These are phyloP conservation scores for Actinemys pallida DNA, from an alignment of 2,113 vertebrate genomes.

Conservation along the genomic window DNA sequence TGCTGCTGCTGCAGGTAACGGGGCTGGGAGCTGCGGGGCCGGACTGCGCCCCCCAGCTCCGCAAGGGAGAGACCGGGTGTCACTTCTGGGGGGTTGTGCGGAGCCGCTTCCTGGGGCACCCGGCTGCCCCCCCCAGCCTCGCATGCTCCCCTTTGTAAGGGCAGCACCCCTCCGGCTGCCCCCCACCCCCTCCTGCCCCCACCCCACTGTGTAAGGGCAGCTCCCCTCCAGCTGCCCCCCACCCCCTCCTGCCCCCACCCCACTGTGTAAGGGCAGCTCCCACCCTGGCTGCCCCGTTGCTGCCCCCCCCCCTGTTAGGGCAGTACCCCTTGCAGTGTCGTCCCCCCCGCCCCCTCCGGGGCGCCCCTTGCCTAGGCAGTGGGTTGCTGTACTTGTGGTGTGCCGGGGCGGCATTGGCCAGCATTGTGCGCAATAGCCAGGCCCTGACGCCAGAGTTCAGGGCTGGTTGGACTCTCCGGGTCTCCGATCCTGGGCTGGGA, in stretches of 20 bases:
- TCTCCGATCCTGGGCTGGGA: not conserved
- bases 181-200: too few species aligned
- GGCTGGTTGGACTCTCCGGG: not conserved
- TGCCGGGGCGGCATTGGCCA: too few species aligned
- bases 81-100: too few species aligned
- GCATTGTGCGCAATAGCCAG: too few species aligned
- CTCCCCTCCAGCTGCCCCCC: not conserved
- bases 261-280: not conserved
- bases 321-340: not conserved
- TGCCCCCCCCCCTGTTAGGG: not conserved
- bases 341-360: too few species aligned
- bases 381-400: too few species aligned
- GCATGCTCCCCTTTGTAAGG: too few species aligned
- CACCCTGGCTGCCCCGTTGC: not conserved
- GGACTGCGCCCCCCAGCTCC: not conserved
- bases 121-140: too few species aligned
- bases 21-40: not conserved
- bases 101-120: too few species aligned
- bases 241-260: too few species aligned
- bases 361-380: not conserved
- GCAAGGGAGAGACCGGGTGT: not conserved
- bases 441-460: not conserved
- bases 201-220: too few species aligned
- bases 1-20: constrained; percentile 61
- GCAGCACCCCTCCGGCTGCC: too few species aligned